Conservation (phyloP, 2,113 vertebrate genomes). For the Pedionomus torquatus region DNA sequence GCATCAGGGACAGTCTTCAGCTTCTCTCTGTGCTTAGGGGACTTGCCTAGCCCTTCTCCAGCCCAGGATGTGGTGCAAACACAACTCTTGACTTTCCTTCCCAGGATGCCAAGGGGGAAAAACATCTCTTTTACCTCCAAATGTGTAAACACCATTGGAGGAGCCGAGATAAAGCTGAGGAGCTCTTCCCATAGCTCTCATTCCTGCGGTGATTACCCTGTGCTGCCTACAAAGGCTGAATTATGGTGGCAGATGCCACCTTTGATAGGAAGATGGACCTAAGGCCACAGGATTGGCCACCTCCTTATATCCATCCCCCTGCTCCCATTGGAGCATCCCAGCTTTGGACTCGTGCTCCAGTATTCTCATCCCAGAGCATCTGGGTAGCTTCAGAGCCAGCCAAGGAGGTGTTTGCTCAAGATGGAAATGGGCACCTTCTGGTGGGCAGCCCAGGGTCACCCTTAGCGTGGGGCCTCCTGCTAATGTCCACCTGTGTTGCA, state of each 20-base stretch:
- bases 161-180: not conserved
- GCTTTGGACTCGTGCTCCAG: not conserved
- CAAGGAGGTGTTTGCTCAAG: not conserved
- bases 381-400: not conserved
- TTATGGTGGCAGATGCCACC: not conserved
- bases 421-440: not conserved
- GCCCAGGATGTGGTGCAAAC: not conserved
- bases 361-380: not conserved
- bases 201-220: not conserved
- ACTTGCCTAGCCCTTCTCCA: not conserved
- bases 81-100: not conserved
- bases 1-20: not conserved
- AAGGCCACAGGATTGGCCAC: not conserved
- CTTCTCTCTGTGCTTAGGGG: rapidly evolving
- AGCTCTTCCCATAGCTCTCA: not conserved
- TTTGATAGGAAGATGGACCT: not conserved
- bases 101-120: not conserved
- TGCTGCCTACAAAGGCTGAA: not conserved
- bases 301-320: not conserved
- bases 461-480: rapidly evolving
- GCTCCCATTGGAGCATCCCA: not conserved
- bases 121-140: not conserved
- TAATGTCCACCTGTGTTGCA: not conserved
- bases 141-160: not conserved
- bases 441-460: not conserved